These are phyloP conservation scores for Holothuria scabra DNA, from an alignment of 53 echinoderm and acorn worm genomes.

Conservation along the genomic window DNA sequence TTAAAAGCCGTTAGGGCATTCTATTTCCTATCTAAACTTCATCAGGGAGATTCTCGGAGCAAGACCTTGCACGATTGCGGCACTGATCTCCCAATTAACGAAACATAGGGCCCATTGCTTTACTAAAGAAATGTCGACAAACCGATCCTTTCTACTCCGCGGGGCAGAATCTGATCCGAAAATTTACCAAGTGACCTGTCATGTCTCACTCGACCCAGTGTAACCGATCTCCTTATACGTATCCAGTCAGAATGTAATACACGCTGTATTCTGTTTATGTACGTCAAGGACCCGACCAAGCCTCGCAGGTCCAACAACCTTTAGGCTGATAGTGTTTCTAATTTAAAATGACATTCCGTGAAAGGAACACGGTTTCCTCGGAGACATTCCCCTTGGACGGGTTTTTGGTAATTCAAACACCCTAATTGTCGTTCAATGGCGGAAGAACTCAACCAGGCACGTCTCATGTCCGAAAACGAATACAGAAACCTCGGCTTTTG, in stretches of 20 bases:
- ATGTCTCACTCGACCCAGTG: constrained; percentile 33
- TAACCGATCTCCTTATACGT: constrained; percentile 11
- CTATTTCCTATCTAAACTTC: not conserved
- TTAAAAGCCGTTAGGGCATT: constrained; percentile 35
- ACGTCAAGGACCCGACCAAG: constrained; percentile 36
- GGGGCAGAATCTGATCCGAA: constrained; percentile 18
- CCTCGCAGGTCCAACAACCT: constrained; percentile 22
- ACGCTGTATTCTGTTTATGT: constrained; percentile 20
- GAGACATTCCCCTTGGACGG: no score
- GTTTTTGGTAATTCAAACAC: no score
- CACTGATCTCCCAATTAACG: constrained; percentile 34
- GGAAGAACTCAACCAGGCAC: no score
- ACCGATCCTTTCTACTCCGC: constrained; percentile 6
- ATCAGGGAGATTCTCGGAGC: not conserved
- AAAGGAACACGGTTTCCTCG: not conserved
- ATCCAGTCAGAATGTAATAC: constrained; percentile 33
- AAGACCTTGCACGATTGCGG: constrained; percentile 16
- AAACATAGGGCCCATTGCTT: constrained; percentile 13
- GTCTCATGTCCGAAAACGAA: no score
- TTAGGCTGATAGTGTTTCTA: constrained; percentile 35
- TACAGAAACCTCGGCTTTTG: no score
- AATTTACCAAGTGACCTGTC: constrained; percentile 15
- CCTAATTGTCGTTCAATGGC: no score
- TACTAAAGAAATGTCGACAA: not conserved
- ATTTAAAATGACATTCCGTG: constrained; percentile 37